These are phyloP conservation scores for Hofmannophila pseudospretella DNA, from an alignment of 2,888 invertebrate species.

Conservation along the genomic window DNA sequence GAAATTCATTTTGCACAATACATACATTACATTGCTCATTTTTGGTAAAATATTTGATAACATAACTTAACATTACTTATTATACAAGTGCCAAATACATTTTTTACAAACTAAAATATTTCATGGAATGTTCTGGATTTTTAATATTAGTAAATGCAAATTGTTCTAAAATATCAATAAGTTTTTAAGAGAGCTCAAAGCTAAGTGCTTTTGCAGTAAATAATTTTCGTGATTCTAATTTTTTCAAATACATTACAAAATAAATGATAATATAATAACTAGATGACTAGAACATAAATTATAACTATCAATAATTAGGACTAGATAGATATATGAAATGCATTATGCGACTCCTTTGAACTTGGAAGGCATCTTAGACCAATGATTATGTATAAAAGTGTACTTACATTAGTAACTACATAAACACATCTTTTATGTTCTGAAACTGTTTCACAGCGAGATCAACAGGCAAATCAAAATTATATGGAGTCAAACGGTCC, in stretches of 20 bases:
- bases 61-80: background rate
- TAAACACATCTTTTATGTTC: slow-evolving; percentile 97
- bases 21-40: slow-evolving; percentile 10
- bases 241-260: too few species aligned
- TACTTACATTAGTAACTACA: slow-evolving; percentile 62
- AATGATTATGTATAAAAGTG: slow-evolving; percentile 20
- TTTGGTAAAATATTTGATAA: background rate
- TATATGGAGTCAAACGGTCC: slow-evolving; percentile 89
- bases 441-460: slow-evolving; percentile 97
- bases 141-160: too few species aligned
- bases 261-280: too few species aligned
- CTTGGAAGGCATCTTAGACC: slow-evolving; percentile 22
- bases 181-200: too few species aligned
- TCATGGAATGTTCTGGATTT: background rate
- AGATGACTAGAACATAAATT: background rate
- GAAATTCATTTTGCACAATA: background rate
- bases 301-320: background rate
- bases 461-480: slow-evolving; percentile 97
- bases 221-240: too few species aligned
- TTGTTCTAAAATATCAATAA: too few species aligned
- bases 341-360: background rate
- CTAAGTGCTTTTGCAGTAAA: background rate
- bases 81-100: background rate
- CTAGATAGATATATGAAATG: slow-evolving; percentile 7
- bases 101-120: background rate